Conservation (phyloP, 2,888 invertebrate species). For the Pyrgus malvae region DNA sequence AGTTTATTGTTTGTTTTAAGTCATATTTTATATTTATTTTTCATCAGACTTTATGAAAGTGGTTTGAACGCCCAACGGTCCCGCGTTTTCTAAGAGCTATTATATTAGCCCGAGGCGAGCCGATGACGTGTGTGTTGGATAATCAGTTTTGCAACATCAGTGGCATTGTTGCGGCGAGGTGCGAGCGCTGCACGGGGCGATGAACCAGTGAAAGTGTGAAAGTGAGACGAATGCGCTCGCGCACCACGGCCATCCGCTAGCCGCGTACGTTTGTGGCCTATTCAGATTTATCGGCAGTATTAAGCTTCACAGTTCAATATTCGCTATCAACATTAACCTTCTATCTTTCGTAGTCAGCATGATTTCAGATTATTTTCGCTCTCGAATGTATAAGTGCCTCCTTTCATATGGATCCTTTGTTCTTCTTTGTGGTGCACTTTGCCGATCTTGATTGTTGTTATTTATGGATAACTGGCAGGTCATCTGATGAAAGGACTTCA, state of each 20-base stretch:
- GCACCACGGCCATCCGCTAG: slow-evolving; percentile 36
- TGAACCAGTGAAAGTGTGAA: slow-evolving; percentile 81
- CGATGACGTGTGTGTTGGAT: slow-evolving; percentile 55
- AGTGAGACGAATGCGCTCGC: slow-evolving; percentile 75
- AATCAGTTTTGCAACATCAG: slow-evolving; percentile 70
- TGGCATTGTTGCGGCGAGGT: slow-evolving; percentile 47
- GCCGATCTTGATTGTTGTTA: slow-evolving; percentile 8
- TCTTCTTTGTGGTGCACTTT: slow-evolving; percentile 10
- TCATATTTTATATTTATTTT: background rate
- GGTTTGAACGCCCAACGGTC: no score
- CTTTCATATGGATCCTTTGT: slow-evolving; percentile 8
- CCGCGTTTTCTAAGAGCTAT: slow-evolving; percentile 28
- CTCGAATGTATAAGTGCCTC: slow-evolving; percentile 2
- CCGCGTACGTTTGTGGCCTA: slow-evolving; percentile 12
- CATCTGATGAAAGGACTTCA: slow-evolving; percentile 7
- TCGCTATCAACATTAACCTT: background rate
- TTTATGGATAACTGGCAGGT: slow-evolving; percentile 4
- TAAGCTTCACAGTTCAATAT: slow-evolving; percentile 11
- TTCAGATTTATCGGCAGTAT: slow-evolving; percentile 11
- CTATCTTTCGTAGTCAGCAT: background rate
- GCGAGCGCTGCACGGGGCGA: slow-evolving; percentile 60
- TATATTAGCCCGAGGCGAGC: slow-evolving; percentile 3
- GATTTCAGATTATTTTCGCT: slow-evolving; percentile 11
- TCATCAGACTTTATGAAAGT: background rate
- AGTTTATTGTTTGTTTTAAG: slow-evolving; percentile 51